These are phyloP conservation scores for Pristionchus entomophagus DNA, from an alignment of 2,888 invertebrate genomes.

Conservation along the genomic window DNA sequence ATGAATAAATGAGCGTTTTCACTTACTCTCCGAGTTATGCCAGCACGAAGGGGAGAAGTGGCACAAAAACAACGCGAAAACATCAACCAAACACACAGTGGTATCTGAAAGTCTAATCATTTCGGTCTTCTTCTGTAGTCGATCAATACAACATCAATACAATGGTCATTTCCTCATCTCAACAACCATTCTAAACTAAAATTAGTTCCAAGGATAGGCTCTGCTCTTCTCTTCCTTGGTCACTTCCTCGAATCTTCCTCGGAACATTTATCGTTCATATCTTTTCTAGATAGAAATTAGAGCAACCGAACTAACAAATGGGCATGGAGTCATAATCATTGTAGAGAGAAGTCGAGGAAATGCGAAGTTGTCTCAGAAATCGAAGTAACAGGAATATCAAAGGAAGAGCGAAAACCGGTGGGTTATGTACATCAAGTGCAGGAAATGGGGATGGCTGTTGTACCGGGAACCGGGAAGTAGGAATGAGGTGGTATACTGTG, in stretches of 20 bases:
- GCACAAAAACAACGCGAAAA: not conserved
- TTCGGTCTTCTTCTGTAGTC: too few species aligned
- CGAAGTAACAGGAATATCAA: not conserved
- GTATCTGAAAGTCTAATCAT: not conserved
- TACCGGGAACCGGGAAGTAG: not conserved
- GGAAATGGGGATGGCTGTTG: not conserved
- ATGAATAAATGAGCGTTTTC: not conserved
- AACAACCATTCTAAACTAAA: too few species aligned
- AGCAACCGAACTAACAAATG: not conserved
- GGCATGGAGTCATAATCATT: not conserved
- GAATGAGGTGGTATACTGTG: not conserved
- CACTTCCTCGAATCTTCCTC: not conserved
- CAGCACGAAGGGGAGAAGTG: not conserved
- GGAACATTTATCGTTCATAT: not conserved
- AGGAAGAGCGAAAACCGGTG: not conserved
- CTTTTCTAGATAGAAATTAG: conserved; percentile 3
- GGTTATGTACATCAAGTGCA: conserved; percentile 16
- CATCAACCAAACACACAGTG: not conserved
- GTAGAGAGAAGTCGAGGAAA: not conserved
- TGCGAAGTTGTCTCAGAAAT: conserved; percentile 21
- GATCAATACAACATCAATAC: too few species aligned
- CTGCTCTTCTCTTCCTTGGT: too few species aligned
- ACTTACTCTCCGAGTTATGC: not conserved
- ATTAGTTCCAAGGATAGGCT: too few species aligned
- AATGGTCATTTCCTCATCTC: too few species aligned